Conservation (phyloP, 2,797 vertebrate genomes). For the Enoplosus armatus region DNA sequence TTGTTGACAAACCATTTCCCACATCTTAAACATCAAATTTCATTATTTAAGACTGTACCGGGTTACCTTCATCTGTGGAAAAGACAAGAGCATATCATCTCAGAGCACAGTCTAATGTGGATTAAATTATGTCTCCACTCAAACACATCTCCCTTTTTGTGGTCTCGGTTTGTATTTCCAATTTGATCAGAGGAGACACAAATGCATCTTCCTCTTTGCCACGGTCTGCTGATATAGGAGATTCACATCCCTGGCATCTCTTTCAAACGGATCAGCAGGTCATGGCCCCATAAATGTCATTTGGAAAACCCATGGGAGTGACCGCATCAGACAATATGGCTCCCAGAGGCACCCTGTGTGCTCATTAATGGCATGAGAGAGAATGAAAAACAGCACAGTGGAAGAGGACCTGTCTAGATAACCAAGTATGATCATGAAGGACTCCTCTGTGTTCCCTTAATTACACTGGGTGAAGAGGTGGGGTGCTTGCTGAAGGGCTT, state of each 20-base stretch:
- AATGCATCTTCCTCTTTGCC: conserved; percentile 44
- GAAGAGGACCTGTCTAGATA: conserved; percentile 22
- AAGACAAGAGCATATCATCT: conserved; percentile 27
- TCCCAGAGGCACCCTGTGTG: conserved; percentile 35
- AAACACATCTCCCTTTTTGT: conserved; percentile 45
- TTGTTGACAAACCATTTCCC: conserved; percentile 77
- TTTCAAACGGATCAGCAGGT: conserved; percentile 60
- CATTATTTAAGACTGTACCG: conserved; percentile 60
- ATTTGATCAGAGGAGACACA: conserved; percentile 46
- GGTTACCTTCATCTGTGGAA: conserved; percentile 31
- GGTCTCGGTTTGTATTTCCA: conserved; percentile 38
- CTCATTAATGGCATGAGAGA: conserved; percentile 42
- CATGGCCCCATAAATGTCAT: conserved; percentile 61
- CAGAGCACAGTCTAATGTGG: conserved; percentile 11
- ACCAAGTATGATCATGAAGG: conserved; percentile 26
- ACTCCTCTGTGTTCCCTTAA: conserved; percentile 32
- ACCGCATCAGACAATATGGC: conserved; percentile 49
- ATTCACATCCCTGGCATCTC: conserved; percentile 33
- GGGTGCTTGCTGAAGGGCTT: conserved; percentile 35
- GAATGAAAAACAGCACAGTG: conserved; percentile 38
- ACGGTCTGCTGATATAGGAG: conserved; percentile 43
- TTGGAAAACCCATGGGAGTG: conserved; percentile 55
- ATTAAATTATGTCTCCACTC: conserved; percentile 44
- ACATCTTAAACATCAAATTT: conserved; percentile 62
- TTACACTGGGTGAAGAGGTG: conserved; percentile 31